These are phyloP conservation scores for Drosophila suzukii DNA, from an alignment of 1,140 invertebrate genomes.

Conservation along the genomic window DNA sequence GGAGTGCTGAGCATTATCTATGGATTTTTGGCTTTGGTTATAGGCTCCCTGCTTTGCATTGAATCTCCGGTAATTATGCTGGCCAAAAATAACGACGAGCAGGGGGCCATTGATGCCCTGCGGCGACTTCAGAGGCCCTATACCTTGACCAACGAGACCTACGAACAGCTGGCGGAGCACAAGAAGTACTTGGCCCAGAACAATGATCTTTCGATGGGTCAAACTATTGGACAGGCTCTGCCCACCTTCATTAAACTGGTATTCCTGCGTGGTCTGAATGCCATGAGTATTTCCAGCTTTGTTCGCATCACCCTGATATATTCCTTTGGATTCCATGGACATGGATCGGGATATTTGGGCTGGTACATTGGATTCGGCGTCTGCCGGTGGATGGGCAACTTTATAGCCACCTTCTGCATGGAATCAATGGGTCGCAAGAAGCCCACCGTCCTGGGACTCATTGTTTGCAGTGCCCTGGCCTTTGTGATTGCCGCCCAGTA, in stretches of 20 bases:
- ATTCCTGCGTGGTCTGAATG: conserved; percentile 43
- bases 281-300: conserved; percentile 39
- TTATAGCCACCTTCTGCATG: conserved; percentile 35
- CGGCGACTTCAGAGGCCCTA: conserved; percentile 56
- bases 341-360: accelerated
- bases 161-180: conserved; percentile 58
- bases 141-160: conserved; percentile 59
- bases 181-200: conserved; percentile 65
- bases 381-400: conserved; percentile 34
- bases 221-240: conserved; percentile 48
- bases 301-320: not conserved
- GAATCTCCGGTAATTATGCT: conserved; percentile 65
- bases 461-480: conserved; percentile 34
- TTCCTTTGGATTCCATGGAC: accelerated
- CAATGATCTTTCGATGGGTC: conserved; percentile 29
- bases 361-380: conserved; percentile 26
- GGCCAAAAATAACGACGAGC: conserved; percentile 54
- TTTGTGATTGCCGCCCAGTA: conserved; percentile 41
- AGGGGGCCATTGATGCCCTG: conserved; percentile 47
- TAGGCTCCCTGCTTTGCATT: conserved; percentile 42
- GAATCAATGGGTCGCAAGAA: conserved; percentile 59
- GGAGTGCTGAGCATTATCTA: conserved; percentile 49
- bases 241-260: conserved; percentile 31
- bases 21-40: conserved; percentile 39
- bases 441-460: conserved; percentile 41